Conservation (phyloP, 2,113 vertebrate species). For the Arvicanthis niloticus region DNA sequence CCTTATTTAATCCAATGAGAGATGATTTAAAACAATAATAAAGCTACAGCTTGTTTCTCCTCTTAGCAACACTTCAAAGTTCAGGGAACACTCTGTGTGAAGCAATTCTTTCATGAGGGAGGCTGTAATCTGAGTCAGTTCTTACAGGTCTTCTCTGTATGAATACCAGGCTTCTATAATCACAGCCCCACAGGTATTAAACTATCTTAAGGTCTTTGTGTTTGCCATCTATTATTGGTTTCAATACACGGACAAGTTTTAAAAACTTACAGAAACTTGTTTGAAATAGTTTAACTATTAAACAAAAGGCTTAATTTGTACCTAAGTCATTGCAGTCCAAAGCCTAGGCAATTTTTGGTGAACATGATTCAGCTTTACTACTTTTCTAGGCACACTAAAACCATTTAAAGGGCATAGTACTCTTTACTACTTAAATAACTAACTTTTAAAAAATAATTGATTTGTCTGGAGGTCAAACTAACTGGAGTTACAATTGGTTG, state of each 20-base stretch:
- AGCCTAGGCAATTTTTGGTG: background rate
- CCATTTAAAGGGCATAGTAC: background rate
- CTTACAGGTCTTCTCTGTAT: background rate
- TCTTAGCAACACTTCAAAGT: conserved; percentile 20
- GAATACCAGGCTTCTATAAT: background rate
- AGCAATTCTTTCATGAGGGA: background rate
- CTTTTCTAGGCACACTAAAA: background rate
- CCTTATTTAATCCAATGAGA: background rate
- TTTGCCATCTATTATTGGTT: background rate
- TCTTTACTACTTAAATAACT: conserved; percentile 17
- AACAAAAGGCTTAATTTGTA: background rate
- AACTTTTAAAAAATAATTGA: background rate
- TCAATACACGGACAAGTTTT: background rate
- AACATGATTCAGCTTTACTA: background rate
- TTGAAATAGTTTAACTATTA: background rate
- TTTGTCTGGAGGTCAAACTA: background rate
- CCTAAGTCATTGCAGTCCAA: background rate
- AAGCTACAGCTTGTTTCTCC: background rate
- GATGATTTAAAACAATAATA: background rate
- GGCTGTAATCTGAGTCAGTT: background rate
- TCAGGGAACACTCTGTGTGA: background rate
- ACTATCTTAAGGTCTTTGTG: background rate
- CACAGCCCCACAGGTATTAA: background rate
- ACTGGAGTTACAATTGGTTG: background rate
- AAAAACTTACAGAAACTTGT: conserved; percentile 14